Evolutionary conservation across 2,113 vertebrate species (phyloP), one percentile per base, ranked within the genome.

Genomic region (Callipepla californica): DNA sequence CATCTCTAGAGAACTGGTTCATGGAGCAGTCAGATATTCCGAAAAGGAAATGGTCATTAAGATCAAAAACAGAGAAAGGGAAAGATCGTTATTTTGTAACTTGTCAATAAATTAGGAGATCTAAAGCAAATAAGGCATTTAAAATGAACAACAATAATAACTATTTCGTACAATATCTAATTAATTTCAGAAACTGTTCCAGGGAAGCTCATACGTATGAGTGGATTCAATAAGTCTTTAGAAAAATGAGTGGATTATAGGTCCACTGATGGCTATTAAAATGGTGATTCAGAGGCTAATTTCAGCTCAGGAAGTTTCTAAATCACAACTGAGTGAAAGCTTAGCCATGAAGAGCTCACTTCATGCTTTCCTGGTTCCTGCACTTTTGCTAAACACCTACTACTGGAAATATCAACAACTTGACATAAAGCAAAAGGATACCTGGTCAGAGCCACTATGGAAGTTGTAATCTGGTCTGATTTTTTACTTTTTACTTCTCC

Each of bases 121-220:
- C 47, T 84, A 83, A 91, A 96, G 83, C 14, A 78, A 57, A 48
- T 86, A 90, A 76, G 57, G 68, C 53, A 72, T 84, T 92, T 88
- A 44, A 93, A 94, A 88, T 30, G 11, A 92, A 94, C 76, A 94
- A 87, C 72, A 96, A 85, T 94, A 88, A 96, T 95, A 95, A 94
- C 30, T 51, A 77, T 55, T 92, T 90, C 76, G 78, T 75, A 65
- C n/a, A 86, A 63, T 57, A 85, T 6, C 76, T 90, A 92, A 93
- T 94, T 95, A 93, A 95, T 84, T 95, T 84, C 85, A 78, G 80
- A 88, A 95, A 70, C 57, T 77, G 53, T 92, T 87, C 72, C 68
- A 58, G 25, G 47, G 47, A 86, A 92, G 68, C 69, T 92, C 83
- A 63, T 76, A 47, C 57, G 45, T 48, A 68, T 80, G 76, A 94